These are phyloP conservation scores for Xerus inauris DNA, from an alignment of 2,113 vertebrate species.

Conservation along the genomic window DNA sequence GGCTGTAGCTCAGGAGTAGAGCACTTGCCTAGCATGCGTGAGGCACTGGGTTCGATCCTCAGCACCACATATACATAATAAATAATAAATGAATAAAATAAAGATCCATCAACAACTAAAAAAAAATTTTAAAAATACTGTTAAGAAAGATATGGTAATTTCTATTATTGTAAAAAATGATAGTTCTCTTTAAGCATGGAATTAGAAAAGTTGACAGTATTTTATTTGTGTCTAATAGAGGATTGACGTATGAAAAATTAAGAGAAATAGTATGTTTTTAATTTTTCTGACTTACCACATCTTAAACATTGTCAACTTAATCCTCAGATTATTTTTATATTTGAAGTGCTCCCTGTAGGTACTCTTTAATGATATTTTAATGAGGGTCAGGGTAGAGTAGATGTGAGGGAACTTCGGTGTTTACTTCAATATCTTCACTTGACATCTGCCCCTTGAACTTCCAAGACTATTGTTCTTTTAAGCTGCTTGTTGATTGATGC, in stretches of 20 bases:
- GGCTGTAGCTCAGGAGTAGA: too few relatives aligned
- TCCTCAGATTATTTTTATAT: background rate
- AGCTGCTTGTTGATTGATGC: background rate
- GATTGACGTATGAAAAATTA: background rate
- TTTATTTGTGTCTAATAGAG: background rate
- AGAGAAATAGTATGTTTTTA: background rate
- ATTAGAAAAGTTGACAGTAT: background rate
- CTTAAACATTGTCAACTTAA: slow-evolving; percentile 7
- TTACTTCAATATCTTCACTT: background rate
- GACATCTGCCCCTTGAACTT: background rate
- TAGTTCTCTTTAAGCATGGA: background rate
- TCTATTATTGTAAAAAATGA: background rate
- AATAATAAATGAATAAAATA: too few relatives aligned
- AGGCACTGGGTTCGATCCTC: too few relatives aligned
- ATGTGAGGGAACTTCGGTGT: background rate
- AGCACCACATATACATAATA: too few relatives aligned
- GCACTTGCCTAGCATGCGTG: too few relatives aligned
- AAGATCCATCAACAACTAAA: too few relatives aligned
- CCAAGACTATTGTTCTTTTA: background rate
- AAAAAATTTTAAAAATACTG: too few relatives aligned
- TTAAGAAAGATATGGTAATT: background rate
- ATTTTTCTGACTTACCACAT: background rate
- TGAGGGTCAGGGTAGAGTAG: background rate
- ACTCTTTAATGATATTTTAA: background rate
- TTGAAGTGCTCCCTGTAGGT: background rate